phyloP scores from a whole-genome alignment of 2,113 vertebrate genomes.

The Pluvialis apricaria region DNA sequence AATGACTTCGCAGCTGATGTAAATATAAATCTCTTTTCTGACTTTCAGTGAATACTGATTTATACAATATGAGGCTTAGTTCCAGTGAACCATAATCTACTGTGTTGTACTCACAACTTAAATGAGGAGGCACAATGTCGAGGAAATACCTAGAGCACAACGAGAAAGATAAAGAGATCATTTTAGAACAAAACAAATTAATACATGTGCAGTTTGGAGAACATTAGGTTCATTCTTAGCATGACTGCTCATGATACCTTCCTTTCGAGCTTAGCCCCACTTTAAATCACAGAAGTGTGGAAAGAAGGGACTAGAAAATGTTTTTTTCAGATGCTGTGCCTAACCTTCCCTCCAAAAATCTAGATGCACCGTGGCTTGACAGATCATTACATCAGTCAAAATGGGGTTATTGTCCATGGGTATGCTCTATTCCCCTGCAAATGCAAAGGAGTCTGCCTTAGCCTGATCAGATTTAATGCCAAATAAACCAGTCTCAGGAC shows the following conservation, averaged over 20 bases:
- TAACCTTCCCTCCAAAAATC: not conserved
- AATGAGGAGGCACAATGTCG: not conserved
- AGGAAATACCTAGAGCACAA: not conserved
- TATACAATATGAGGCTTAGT: not conserved
- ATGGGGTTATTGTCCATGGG: not conserved
- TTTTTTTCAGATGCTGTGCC: not conserved
- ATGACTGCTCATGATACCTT: not conserved
- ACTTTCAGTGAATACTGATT: not conserved
- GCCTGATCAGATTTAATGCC: not conserved
- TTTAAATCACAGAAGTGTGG: not conserved
- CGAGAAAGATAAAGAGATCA: not conserved
- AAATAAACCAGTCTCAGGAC: not conserved
- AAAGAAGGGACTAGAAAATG: not conserved
- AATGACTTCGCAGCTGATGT: not conserved
- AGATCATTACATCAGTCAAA: not conserved
- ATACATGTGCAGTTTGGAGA: not conserved
- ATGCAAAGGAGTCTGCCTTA: not conserved
- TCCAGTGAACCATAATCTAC: not conserved
- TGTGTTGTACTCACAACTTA: not conserved
- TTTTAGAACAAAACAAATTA: rapidly evolving
- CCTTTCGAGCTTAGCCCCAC: not conserved
- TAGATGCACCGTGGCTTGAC: not conserved
- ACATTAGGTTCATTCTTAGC: not conserved
- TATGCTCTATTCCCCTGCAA: not conserved
- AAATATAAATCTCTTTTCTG: not conserved